Conservation (phyloP, 2,113 vertebrate genomes). For the Lasiurus cinereus region DNA sequence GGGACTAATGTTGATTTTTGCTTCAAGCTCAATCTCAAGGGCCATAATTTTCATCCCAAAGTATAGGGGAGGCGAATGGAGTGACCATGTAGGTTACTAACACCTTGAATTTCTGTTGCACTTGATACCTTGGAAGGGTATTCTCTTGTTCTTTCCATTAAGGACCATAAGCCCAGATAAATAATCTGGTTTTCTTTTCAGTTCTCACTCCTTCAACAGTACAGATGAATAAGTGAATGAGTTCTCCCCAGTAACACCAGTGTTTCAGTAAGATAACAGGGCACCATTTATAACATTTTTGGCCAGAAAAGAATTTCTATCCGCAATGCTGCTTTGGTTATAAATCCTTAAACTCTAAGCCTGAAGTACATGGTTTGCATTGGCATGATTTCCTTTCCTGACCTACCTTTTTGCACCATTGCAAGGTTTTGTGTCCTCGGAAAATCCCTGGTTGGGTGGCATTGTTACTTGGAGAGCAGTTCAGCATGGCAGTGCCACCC, state of each 20-base stretch:
- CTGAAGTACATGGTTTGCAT: slow-evolving; percentile 7
- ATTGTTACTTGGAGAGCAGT: not conserved
- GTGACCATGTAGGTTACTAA: not conserved
- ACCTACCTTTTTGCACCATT: not conserved
- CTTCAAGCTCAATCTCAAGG: not conserved
- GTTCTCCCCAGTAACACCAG: not conserved
- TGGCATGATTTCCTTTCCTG: slow-evolving; percentile 27
- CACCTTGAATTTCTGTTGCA: slow-evolving; percentile 6
- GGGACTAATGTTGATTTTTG: slow-evolving; percentile 36
- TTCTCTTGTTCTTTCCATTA: not conserved
- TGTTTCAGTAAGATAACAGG: not conserved
- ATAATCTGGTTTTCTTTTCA: not conserved
- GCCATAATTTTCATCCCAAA: slow-evolving; percentile 65
- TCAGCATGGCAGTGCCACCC: not conserved
- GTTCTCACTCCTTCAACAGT: not conserved
- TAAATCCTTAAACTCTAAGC: slow-evolving; percentile 63
- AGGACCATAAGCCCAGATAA: not conserved
- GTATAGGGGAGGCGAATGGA: not conserved
- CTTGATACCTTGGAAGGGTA: not conserved
- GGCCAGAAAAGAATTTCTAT: not conserved
- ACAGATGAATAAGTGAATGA: not conserved
- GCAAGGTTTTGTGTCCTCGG: not conserved
- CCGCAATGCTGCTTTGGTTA: slow-evolving; percentile 50
- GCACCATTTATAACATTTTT: not conserved
- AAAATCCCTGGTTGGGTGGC: not conserved